Evolutionary conservation across 2,888 invertebrate species (phyloP).

Genomic region (Panzeria rudis): DNA sequence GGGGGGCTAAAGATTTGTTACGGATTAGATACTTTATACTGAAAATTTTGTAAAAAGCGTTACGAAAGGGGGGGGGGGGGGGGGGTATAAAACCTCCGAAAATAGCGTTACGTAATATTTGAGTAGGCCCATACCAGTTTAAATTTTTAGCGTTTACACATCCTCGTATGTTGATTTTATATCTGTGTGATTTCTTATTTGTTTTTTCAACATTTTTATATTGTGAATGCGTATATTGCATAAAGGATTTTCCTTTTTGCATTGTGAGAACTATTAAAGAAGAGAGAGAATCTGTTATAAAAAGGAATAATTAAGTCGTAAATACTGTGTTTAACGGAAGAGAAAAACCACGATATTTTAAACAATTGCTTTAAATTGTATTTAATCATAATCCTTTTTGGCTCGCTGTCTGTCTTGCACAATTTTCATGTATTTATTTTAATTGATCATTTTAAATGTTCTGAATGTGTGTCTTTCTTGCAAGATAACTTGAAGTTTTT

Average conservation of each 20-base stretch:
- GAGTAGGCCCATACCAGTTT: too few species aligned
- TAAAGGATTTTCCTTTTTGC: conserved; percentile 38
- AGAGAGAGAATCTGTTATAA: neutral
- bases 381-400: conserved; percentile 61
- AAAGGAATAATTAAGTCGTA: conserved; percentile 40
- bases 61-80: too few species aligned
- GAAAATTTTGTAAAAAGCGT: too few species aligned
- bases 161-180: conserved; percentile 22
- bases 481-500: neutral
- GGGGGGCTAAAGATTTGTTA: too few species aligned
- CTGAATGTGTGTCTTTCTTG: neutral
- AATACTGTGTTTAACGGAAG: conserved; percentile 49
- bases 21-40: too few species aligned
- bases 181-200: neutral
- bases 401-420: neutral
- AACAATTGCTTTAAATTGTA: conserved; percentile 63
- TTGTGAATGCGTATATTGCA: conserved; percentile 45
- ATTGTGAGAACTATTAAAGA: too few species aligned
- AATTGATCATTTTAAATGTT: conserved; percentile 3
- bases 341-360: conserved; percentile 15
- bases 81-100: too few species aligned
- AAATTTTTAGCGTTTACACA: neutral
- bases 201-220: conserved; percentile 39
- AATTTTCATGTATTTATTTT: conserved; percentile 9
- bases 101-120: too few species aligned